These are phyloP conservation scores for Distichodus sexfasciatus DNA, from an alignment of 2,797 vertebrate species.

Conservation along the genomic window DNA sequence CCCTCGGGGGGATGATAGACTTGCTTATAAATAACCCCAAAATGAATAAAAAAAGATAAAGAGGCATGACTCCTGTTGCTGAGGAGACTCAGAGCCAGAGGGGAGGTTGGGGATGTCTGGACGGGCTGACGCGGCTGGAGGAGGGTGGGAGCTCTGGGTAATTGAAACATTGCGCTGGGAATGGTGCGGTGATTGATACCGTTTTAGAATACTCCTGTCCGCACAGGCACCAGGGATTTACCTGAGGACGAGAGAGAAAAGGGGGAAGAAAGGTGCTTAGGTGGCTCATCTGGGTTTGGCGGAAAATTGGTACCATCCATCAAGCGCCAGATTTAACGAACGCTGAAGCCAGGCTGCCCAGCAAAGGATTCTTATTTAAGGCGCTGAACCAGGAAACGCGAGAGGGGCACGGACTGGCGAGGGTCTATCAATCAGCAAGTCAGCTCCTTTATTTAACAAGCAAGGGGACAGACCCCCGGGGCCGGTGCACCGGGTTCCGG, in stretches of 20 bases:
- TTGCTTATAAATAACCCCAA: slow-evolving; percentile 49
- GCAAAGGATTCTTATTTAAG: slow-evolving; percentile 75
- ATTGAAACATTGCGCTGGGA: slow-evolving; percentile 69
- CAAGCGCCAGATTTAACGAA: slow-evolving; percentile 77
- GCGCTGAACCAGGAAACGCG: slow-evolving; percentile 68
- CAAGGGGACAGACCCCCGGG: slow-evolving; percentile 79
- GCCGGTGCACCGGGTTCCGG: slow-evolving; percentile 71
- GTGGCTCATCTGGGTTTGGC: slow-evolving; percentile 76
- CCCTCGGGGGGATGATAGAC: slow-evolving; percentile 38
- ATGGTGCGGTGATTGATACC: slow-evolving; percentile 74
- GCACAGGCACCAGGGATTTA: slow-evolving; percentile 63
- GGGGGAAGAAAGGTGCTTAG: slow-evolving; percentile 68
- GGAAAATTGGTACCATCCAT: slow-evolving; percentile 82
- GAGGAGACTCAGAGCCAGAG: slow-evolving; percentile 48
- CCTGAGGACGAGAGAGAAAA: slow-evolving; percentile 62
- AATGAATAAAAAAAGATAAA: slow-evolving; percentile 50
- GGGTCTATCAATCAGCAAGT: slow-evolving; percentile 85
- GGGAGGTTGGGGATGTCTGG: slow-evolving; percentile 46
- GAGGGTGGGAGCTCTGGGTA: slow-evolving; percentile 58
- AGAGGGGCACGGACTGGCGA: slow-evolving; percentile 71
- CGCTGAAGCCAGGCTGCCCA: slow-evolving; percentile 64
- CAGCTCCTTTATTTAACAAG: slow-evolving; percentile 91
- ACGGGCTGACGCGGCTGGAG: slow-evolving; percentile 50
- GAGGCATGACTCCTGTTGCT: slow-evolving; percentile 40
- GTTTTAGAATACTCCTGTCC: slow-evolving; percentile 73